phyloP scores from a whole-genome alignment of 2,888 invertebrate genomes.

The Cantharis nigra region DNA sequence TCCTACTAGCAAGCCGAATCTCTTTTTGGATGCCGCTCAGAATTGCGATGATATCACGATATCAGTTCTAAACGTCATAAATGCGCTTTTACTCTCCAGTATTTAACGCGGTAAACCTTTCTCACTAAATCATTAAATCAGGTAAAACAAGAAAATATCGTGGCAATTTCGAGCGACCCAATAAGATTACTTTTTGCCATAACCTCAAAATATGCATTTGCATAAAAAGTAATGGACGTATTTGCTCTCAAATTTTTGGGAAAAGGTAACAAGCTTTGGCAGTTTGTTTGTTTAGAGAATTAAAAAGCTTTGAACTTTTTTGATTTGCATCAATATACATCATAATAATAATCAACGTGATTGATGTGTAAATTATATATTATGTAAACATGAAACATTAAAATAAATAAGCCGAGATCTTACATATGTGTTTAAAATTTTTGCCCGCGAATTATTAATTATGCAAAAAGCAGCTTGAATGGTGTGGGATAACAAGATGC shows the following conservation, averaged over 20 bases:
- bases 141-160: background rate
- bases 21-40: slow-evolving; percentile 40
- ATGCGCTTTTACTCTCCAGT: slow-evolving; percentile 9
- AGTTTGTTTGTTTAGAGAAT: background rate
- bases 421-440: background rate
- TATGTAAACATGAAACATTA: background rate
- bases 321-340: background rate
- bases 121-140: background rate
- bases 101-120: background rate
- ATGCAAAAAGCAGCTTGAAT: background rate
- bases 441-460: background rate
- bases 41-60: slow-evolving; percentile 38
- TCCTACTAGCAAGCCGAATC: slow-evolving; percentile 39
- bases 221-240: background rate
- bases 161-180: background rate
- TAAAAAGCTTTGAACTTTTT: background rate
- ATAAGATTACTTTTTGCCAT: background rate
- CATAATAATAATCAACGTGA: background rate
- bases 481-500: background rate
- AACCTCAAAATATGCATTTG: background rate
- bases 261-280: background rate
- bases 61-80: slow-evolving; percentile 33
- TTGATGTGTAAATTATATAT: background rate
- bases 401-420: background rate
- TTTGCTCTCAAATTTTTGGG: background rate